phyloP scores from a whole-genome alignment of 2,797 vertebrate species.

The Crocidura indochinensis region DNA sequence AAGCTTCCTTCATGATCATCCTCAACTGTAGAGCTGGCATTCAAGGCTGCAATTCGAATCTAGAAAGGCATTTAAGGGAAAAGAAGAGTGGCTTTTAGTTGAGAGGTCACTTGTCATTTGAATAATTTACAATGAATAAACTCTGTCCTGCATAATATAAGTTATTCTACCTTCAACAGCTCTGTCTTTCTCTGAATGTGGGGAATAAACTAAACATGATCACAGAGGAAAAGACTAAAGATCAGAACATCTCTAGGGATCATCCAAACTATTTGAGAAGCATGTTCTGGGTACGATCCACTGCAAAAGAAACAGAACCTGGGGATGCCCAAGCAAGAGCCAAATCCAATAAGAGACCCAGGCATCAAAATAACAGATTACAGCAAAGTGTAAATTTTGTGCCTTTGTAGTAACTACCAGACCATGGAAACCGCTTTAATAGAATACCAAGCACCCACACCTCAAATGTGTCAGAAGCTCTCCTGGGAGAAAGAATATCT shows the following conservation, averaged over 20 bases:
- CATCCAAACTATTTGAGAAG: neutral
- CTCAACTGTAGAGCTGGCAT: slow-evolving; percentile 94
- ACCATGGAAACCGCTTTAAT: neutral
- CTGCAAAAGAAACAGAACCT: slow-evolving; percentile 4
- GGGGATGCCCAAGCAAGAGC: neutral
- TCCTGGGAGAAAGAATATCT: neutral
- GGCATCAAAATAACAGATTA: neutral
- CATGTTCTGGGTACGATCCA: neutral
- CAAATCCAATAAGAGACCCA: neutral
- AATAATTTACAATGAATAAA: neutral
- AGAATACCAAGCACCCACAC: neutral
- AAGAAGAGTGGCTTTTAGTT: neutral
- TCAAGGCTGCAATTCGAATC: slow-evolving; percentile 98
- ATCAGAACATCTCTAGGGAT: neutral
- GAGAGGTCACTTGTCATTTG: neutral
- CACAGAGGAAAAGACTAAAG: neutral
- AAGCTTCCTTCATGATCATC: slow-evolving; percentile 96
- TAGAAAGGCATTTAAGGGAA: slow-evolving; percentile 79
- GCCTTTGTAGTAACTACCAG: neutral
- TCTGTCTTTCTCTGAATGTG: neutral
- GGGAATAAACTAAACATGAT: neutral
- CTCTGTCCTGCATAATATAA: neutral
- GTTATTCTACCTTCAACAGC: neutral
- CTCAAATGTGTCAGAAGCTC: neutral
- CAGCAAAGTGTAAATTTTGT: neutral